Evolutionary conservation across 2,888 invertebrate genomes (phyloP).

Genomic region (Spodoptera picta): DNA sequence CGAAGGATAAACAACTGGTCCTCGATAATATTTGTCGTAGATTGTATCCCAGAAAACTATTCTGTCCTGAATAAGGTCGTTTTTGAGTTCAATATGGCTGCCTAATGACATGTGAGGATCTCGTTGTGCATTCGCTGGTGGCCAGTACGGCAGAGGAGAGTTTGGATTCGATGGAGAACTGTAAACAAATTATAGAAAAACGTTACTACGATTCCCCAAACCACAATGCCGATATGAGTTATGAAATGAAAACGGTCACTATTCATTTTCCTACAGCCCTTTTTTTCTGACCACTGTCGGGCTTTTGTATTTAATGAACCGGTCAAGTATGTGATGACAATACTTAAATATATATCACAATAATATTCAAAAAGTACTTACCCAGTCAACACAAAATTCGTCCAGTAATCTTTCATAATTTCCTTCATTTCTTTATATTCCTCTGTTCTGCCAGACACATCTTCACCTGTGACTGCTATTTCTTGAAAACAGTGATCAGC

Average conservation of each 20-base stretch:
- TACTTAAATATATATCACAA: too few relatives aligned
- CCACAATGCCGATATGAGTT: too few relatives aligned
- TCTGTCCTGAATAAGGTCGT: slow-evolving; percentile 49
- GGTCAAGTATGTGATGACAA: too few relatives aligned
- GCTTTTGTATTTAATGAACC: too few relatives aligned
- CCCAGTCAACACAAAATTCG: slow-evolving; percentile 60
- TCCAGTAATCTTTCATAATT: slow-evolving; percentile 47
- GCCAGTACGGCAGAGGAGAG: slow-evolving; percentile 57
- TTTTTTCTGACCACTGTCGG: too few relatives aligned
- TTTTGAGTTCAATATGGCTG: slow-evolving; percentile 45
- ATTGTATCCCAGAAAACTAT: slow-evolving; percentile 64
- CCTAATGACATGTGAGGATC: slow-evolving; percentile 64
- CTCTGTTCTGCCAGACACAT: slow-evolving; percentile 27
- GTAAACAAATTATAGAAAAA: slow-evolving; percentile 1
- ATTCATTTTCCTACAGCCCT: too few relatives aligned
- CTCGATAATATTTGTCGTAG: slow-evolving; percentile 60
- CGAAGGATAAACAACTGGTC: slow-evolving; percentile 29
- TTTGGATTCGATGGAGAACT: slow-evolving; percentile 60
- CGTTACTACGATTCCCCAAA: neutral
- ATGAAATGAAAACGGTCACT: too few relatives aligned
- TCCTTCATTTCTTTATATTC: slow-evolving; percentile 48
- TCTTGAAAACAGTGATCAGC: slow-evolving; percentile 63
- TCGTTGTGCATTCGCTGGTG: slow-evolving; percentile 49
- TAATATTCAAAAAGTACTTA: slow-evolving; percentile 29
- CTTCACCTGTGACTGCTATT: slow-evolving; percentile 36